Evolutionary conservation across 1,140 invertebrate species (phyloP), one percentile per base, ranked within the genome.

Genomic region (Papilio glaucus): DNA sequence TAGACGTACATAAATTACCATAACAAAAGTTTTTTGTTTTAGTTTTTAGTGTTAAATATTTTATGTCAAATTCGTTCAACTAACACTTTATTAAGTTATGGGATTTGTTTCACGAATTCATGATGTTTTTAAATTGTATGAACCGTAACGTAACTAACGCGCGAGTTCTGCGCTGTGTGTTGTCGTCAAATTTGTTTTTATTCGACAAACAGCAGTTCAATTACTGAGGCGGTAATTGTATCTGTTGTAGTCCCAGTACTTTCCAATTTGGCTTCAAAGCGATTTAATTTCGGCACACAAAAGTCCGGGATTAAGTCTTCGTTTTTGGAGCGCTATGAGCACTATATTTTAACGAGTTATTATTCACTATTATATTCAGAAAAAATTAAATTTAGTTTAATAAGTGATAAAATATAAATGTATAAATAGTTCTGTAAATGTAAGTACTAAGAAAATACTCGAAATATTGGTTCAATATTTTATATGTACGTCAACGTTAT

Each of bases 221-320:
- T 71, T 71, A 74, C 37, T 37, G 65, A 39, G 21, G 53, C 15
- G 49, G 39, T 68, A 73, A 41, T 61, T 61, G 33, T 67, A 73
- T 72, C 68, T 38, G 75, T 67, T 77, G 79, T 83, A 79, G 75
- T 77, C 77, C 71, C 76, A 76, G 78, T 74, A 77, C 82, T 81
- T 86, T 82, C 78, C 85, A 86, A 88, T 89, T 88, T 82, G 72
- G 79, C 80, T 77, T 78, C 74, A 84, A 85, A 79, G 81, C 80
- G 81, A 86, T 87, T 88, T 84, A 85, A 90, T 89, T 89, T 86
- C 76, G 72, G 68, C 67, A 85, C 85, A 90, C 88, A 89, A 89
- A 86, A 82, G 84, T 73, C 53, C 70, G 61, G 65, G 77, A 80
- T 83, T 79, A 86, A 81, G 78, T 75, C 73, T 74, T 76, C 77